Evolutionary conservation across 2,113 vertebrate species (phyloP).

Genomic region (Acanthisitta chloris): DNA sequence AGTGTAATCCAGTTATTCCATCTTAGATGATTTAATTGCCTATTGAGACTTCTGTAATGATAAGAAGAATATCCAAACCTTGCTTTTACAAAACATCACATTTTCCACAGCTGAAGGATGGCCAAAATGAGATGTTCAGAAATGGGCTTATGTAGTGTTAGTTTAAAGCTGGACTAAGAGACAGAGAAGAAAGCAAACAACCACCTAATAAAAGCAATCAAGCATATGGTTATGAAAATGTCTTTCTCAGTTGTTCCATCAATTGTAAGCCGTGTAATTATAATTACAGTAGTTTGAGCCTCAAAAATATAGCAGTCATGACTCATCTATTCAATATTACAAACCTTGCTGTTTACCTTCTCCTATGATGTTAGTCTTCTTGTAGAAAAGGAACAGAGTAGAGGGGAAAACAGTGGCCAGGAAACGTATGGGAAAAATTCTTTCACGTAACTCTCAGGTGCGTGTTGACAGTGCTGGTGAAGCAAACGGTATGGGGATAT

Average conservation of each 20-base stretch:
- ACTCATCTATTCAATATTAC: neutral
- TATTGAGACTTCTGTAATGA: neutral
- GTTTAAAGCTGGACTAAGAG: neutral
- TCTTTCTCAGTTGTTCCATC: neutral
- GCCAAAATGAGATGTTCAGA: neutral
- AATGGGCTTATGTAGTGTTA: neutral
- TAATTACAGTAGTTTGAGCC: neutral
- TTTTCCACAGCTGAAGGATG: neutral
- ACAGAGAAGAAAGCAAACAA: neutral
- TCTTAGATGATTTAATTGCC: neutral
- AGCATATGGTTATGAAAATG: neutral
- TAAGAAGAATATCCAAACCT: neutral
- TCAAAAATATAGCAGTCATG: neutral
- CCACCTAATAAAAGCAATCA: neutral
- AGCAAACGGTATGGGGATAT: neutral
- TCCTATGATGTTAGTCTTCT: neutral
- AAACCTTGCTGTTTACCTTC: neutral
- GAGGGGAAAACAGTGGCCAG: neutral
- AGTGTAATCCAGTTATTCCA: neutral
- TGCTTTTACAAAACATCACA: rapidly evolving
- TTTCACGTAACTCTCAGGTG: neutral
- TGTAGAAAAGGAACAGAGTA: neutral
- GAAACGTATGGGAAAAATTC: neutral
- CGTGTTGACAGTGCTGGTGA: neutral
- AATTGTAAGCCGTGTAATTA: neutral